Percentiles rank a stretch among this genome's conserved stretches.
Conservation (phyloP, 2,888 invertebrate species). For the Andrena minutula region DNA sequence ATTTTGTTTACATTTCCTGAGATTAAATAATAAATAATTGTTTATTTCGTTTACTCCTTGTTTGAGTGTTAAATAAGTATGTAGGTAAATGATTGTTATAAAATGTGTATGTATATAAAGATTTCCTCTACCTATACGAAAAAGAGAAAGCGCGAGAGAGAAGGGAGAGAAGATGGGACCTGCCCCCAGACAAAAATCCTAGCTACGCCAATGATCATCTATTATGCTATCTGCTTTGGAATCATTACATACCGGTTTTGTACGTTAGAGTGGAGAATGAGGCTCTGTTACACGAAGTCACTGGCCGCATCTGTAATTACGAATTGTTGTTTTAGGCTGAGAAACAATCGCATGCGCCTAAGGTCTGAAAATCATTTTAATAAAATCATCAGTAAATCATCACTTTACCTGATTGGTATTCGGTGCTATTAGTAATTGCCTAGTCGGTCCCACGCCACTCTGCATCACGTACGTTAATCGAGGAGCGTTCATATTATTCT, state of each 20-base stretch:
- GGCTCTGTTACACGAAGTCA: slow-evolving; percentile 64
- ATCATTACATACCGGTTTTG: slow-evolving; percentile 73
- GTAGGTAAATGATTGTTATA: too few relatives aligned
- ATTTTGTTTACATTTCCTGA: too few relatives aligned
- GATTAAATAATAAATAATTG: too few relatives aligned
- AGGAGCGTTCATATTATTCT: slow-evolving; percentile 81
- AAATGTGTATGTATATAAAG: too few relatives aligned
- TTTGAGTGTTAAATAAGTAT: too few relatives aligned
- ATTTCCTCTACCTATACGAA: too few relatives aligned
- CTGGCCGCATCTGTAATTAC: slow-evolving; percentile 75
- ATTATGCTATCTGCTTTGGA: slow-evolving; percentile 9
- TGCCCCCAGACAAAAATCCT: too few relatives aligned
- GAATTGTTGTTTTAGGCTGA: slow-evolving; percentile 16
- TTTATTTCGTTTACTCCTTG: too few relatives aligned
- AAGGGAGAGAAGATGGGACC: too few relatives aligned
- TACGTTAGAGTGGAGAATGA: slow-evolving; percentile 75
- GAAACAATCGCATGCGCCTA: neutral
- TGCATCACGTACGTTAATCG: slow-evolving; percentile 83
- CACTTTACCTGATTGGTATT: slow-evolving; percentile 76
- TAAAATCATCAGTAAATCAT: neutral
- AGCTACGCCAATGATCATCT: neutral
- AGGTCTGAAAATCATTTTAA: neutral
- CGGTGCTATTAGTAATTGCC: slow-evolving; percentile 80
- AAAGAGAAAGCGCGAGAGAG: too few relatives aligned
- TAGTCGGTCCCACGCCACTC: slow-evolving; percentile 74